A percentile compares a stretch with the other conserved stretches of the same genome.
These are phyloP conservation scores for Ecliptopera silaceata DNA, from an alignment of 2,888 invertebrate genomes.

Conservation along the genomic window DNA sequence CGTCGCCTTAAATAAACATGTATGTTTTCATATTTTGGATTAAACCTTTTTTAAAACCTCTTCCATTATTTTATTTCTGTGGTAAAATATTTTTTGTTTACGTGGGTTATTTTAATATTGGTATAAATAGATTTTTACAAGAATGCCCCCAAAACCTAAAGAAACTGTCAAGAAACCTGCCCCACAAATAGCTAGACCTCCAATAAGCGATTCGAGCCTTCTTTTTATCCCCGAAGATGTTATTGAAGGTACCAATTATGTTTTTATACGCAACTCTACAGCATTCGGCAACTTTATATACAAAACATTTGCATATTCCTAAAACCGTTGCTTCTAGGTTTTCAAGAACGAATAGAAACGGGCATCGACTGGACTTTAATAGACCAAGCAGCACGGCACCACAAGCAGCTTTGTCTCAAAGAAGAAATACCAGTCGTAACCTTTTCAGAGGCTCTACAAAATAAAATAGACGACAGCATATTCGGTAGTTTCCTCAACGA, in stretches of 20 bases:
- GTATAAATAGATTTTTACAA: background rate
- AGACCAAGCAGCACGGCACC: constrained; percentile 55
- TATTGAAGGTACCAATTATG: constrained; percentile 49
- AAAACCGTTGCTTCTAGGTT: constrained; percentile 50
- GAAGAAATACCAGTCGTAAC: constrained; percentile 43
- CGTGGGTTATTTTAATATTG: background rate
- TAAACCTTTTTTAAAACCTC: background rate
- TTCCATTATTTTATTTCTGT: background rate
- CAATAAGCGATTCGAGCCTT: constrained; percentile 67
- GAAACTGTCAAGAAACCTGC: constrained; percentile 55
- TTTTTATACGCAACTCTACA: background rate
- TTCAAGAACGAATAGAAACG: constrained; percentile 62
- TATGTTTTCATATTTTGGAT: background rate
- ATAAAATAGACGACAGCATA: constrained; percentile 62
- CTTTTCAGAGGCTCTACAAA: constrained; percentile 60
- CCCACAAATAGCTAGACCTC: constrained; percentile 47
- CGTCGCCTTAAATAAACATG: too few species aligned
- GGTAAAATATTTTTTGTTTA: background rate
- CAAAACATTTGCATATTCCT: too few species aligned
- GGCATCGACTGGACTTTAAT: constrained; percentile 65
- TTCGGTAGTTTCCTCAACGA: constrained; percentile 59
- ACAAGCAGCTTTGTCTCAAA: constrained; percentile 50
- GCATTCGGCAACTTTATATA: background rate
- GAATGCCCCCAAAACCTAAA: constrained; percentile 65
- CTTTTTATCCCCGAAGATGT: constrained; percentile 57